Conservation (phyloP, 1,140 invertebrate species). For the Tetragnatha versicolor region DNA sequence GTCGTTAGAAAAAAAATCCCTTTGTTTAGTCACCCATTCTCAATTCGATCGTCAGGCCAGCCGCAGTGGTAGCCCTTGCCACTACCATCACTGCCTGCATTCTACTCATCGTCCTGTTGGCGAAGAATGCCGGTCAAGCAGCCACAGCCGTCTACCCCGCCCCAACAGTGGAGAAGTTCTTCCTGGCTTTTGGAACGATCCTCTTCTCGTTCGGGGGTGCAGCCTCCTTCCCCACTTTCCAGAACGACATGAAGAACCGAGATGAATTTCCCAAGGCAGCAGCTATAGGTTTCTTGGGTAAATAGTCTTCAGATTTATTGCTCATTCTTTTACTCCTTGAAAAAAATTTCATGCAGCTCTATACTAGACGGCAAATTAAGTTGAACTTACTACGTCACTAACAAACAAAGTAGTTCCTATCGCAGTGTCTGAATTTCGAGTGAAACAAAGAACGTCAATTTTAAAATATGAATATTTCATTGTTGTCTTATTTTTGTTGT, state of each 20-base stretch:
- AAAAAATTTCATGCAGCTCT: too few relatives aligned
- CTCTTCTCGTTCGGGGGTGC: conserved; percentile 75
- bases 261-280: conserved; percentile 68
- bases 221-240: conserved; percentile 74
- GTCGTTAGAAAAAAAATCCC: too few relatives aligned
- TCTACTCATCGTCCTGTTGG: conserved; percentile 67
- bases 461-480: too few relatives aligned
- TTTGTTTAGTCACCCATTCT: background rate
- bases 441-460: too few relatives aligned
- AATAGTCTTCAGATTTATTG: too few relatives aligned
- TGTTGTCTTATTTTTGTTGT: too few relatives aligned
- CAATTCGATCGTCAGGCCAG: conserved; percentile 65
- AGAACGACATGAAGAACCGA: conserved; percentile 73
- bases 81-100: conserved; percentile 70
- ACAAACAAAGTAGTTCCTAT: too few relatives aligned
- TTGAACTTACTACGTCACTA: too few relatives aligned
- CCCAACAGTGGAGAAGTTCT: conserved; percentile 66
- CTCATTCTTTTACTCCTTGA: background rate
- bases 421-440: too few relatives aligned
- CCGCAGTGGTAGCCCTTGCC: conserved; percentile 69
- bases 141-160: background rate
- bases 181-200: conserved; percentile 72
- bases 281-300: conserved; percentile 68
- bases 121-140: background rate
- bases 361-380: too few relatives aligned